phyloP scores from a whole-genome alignment of 2,888 invertebrate species.

The Sicus ferrugineus region DNA sequence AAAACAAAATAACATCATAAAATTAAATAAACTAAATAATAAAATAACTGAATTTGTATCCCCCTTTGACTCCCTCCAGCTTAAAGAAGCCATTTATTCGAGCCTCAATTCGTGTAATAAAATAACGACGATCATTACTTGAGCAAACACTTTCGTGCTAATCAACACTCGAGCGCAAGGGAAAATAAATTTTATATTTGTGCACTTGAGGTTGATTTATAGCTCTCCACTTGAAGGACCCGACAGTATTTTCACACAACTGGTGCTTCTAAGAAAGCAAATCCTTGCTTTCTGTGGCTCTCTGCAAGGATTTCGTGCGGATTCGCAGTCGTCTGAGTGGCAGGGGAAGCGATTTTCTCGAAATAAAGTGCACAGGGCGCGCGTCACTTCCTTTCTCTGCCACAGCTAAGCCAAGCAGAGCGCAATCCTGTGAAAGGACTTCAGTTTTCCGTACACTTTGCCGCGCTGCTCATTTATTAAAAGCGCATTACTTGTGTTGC shows the following conservation, averaged over 20 bases:
- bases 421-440: neutral
- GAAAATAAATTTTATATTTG: conserved; percentile 9
- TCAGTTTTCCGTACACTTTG: neutral
- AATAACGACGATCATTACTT: too few relatives aligned
- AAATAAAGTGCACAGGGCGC: conserved; percentile 15
- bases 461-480: conserved; percentile 32
- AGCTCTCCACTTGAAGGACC: neutral
- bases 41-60: too few relatives aligned
- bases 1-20: too few relatives aligned
- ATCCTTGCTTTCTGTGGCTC: neutral
- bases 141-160: too few relatives aligned
- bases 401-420: neutral
- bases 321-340: neutral
- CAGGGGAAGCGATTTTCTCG: conserved; percentile 23
- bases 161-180: too few relatives aligned
- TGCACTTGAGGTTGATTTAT: conserved; percentile 32
- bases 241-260: conserved; percentile 18
- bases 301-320: neutral
- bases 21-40: too few relatives aligned
- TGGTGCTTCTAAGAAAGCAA: neutral
- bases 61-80: too few relatives aligned
- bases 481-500: conserved; percentile 15
- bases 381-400: neutral
- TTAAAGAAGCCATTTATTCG: too few relatives aligned
- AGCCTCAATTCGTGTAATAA: too few relatives aligned